Base-by-base conservation (phyloP, 1,140 invertebrate species). In the Papilio xuthus region DNA sequence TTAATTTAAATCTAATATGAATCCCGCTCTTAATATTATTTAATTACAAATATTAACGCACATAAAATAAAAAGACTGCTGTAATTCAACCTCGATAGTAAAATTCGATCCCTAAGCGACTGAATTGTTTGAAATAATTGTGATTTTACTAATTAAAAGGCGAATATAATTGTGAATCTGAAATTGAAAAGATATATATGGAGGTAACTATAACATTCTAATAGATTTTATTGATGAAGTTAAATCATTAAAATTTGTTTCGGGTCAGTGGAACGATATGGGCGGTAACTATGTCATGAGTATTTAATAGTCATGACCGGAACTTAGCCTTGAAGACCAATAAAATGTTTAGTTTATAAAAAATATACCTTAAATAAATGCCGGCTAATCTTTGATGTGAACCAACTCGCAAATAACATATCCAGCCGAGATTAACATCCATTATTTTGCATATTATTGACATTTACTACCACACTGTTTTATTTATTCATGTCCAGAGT, bases 361-460 rank as follows among this genome's bases (percentile, higher is more conserved):
- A 89, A 89, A 85, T 82, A 85, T 80, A 76, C 79, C 81, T 82
- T 81, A 79, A 79, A 85, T 79, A 86, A 86, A 81, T 81, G 82
- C 85, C 90, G 89, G 88, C 85, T 88, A 88, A 92, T 90, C 88
- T 92, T 92, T 92, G 90, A 92, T 84, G 89, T 86, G 72, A 76
- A 82, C 82, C 79, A 83, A 83, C 84, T 89, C 89, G 89, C 90
- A 91, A 92, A 92, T 92, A 90, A 93, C 89, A 91, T 85, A 88
- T 85, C 86, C 86, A 86, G 71, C 77, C 83, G 73, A 91, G 90
- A 92, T 92, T 91, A 92, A 90, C 89, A 91, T 90, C 89, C 91
- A 93, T 93, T 92, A 92, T 93, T 93, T 93, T 92, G 89, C 91
- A 93, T 93, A 92, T 92, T 93, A 92, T 91, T 93, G 92, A 93